Conservation (phyloP, 1,140 invertebrate species). For the Lerema accius region DNA sequence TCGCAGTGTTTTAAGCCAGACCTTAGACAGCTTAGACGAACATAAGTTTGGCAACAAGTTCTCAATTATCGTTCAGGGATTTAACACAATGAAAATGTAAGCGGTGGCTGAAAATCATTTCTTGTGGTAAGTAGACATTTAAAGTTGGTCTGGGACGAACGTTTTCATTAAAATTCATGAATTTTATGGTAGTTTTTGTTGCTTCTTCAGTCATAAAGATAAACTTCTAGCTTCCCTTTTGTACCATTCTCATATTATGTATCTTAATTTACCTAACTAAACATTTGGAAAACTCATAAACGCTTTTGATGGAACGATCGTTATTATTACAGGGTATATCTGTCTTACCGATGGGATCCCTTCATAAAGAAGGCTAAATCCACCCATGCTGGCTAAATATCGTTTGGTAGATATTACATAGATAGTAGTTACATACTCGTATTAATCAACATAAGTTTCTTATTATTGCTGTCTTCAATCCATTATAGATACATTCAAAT, state of each 20-base stretch:
- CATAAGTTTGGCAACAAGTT: conserved; percentile 10
- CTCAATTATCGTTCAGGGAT: conserved; percentile 17
- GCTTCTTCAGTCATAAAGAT: neutral
- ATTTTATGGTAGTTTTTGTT: conserved; percentile 21
- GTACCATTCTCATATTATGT: neutral
- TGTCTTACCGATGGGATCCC: too few relatives aligned
- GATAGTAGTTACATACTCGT: too few relatives aligned
- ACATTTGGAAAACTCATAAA: too few relatives aligned
- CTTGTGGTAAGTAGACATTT: conserved; percentile 6
- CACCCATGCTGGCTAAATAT: too few relatives aligned
- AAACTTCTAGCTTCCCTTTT: neutral
- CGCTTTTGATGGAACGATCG: too few relatives aligned
- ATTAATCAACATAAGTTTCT: too few relatives aligned
- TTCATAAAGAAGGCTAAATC: too few relatives aligned
- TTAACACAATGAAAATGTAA: conserved; percentile 16
- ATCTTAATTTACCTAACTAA: neutral
- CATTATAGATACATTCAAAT: too few relatives aligned
- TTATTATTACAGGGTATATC: too few relatives aligned
- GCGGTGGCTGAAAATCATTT: conserved; percentile 3
- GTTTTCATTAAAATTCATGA: conserved; percentile 10
- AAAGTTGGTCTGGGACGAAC: conserved; percentile 1
- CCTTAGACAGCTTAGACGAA: neutral
- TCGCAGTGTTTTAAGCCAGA: neutral
- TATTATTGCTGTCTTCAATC: too few relatives aligned
- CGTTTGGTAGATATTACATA: too few relatives aligned